A percentile compares a stretch with the other conserved stretches of the same genome.
These are phyloP conservation scores for Tolmerus cingulatus DNA, from an alignment of 2,888 invertebrate species.

Conservation along the genomic window DNA sequence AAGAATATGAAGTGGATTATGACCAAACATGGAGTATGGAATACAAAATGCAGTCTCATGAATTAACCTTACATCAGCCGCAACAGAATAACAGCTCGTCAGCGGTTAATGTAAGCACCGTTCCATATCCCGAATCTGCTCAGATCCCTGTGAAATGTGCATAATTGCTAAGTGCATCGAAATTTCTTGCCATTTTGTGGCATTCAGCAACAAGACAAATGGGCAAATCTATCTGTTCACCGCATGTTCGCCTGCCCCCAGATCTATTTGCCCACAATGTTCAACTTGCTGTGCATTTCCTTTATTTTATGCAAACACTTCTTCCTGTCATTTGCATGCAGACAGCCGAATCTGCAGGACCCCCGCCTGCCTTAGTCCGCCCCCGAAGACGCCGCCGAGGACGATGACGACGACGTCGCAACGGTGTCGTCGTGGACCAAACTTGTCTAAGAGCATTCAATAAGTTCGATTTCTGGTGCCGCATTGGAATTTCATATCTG, in stretches of 20 bases:
- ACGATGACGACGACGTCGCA: not conserved
- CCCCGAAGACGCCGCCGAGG: no score
- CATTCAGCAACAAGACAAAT: not conserved
- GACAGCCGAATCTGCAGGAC: not conserved
- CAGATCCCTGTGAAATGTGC: not conserved
- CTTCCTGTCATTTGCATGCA: slow-evolving; percentile 21
- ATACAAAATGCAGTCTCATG: not conserved
- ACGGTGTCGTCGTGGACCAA: slow-evolving; percentile 15
- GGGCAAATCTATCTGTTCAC: not conserved
- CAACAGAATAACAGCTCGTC: not conserved
- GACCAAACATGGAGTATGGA: not conserved
- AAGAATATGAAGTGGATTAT: no score
- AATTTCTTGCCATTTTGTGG: not conserved
- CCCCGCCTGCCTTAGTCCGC: not conserved
- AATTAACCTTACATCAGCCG: not conserved
- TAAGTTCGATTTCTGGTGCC: slow-evolving; percentile 44
- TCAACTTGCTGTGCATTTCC: slow-evolving; percentile 2
- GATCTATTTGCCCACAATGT: not conserved
- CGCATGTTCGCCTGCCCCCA: not conserved
- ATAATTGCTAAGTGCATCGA: not conserved
- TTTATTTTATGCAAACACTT: slow-evolving; percentile 33
- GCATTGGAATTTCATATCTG: slow-evolving; percentile 34
- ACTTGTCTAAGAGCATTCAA: slow-evolving; percentile 46
- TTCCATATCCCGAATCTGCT: not conserved
- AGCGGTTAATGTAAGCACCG: not conserved